phyloP scores from a whole-genome alignment of 2,797 vertebrate genomes.

The Lutjanus argentimaculatus region DNA sequence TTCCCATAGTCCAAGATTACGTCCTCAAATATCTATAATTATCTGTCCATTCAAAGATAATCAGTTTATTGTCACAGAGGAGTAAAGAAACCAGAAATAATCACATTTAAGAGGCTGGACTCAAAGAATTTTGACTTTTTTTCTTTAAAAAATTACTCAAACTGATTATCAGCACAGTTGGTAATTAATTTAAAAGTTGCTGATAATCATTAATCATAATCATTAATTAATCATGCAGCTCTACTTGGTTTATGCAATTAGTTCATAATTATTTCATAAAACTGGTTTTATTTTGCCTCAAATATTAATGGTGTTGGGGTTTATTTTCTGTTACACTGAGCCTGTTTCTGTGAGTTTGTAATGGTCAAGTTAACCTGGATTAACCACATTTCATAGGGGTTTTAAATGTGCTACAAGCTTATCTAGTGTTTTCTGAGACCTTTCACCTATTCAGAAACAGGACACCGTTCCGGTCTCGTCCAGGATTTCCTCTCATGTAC shows the following conservation, averaged over 20 bases:
- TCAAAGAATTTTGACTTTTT: too few species aligned
- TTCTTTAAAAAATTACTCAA: too few species aligned
- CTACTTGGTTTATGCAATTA: not conserved
- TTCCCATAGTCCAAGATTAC: too few species aligned
- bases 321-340: not conserved
- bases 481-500: not conserved
- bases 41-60: too few species aligned
- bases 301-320: not conserved
- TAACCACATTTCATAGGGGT: slow-evolving; percentile 57
- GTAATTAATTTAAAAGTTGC: too few species aligned
- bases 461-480: slow-evolving; percentile 3
- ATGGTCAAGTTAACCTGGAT: slow-evolving; percentile 40
- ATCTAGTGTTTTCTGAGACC: slow-evolving; percentile 38
- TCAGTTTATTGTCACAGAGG: too few species aligned
- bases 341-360: not conserved
- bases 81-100: too few species aligned
- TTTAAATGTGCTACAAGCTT: slow-evolving; percentile 46
- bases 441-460: slow-evolving; percentile 38
- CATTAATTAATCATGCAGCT: too few species aligned
- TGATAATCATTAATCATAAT: too few species aligned
- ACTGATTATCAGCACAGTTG: too few species aligned
- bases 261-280: not conserved
- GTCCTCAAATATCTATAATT: too few species aligned
- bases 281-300: not conserved
- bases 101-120: too few species aligned